These are phyloP conservation scores for Collichthys lucidus DNA, from an alignment of 2,113 vertebrate genomes.

Conservation along the genomic window DNA sequence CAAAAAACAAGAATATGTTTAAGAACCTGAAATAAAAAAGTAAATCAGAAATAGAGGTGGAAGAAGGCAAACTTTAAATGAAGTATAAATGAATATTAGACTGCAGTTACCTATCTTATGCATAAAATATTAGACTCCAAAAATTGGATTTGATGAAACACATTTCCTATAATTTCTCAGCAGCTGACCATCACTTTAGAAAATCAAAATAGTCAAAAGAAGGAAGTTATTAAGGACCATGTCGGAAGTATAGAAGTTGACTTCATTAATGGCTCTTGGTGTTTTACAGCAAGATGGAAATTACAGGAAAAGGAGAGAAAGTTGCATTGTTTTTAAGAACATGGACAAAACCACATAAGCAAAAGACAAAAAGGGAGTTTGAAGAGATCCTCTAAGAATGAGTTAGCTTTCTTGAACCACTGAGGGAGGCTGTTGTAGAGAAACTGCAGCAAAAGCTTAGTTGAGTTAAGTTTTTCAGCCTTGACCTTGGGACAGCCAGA, in stretches of 20 bases:
- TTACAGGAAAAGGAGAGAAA: not conserved
- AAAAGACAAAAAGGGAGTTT: not conserved
- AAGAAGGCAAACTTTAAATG: not conserved
- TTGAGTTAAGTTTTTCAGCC: constrained; percentile 32
- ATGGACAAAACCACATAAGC: constrained; percentile 1
- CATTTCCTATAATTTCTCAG: not conserved
- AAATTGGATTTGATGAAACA: constrained; percentile 23
- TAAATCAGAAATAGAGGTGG: not conserved
- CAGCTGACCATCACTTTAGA: constrained; percentile 1
- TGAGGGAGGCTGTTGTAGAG: not conserved
- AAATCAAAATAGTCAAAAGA: not conserved
- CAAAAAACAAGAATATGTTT: not conserved
- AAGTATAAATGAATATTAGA: constrained; percentile 2
- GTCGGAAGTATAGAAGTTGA: not conserved
- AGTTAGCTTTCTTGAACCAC: not conserved
- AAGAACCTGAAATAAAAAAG: not conserved
- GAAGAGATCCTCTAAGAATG: not conserved
- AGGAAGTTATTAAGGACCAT: not conserved
- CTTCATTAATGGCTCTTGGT: not conserved
- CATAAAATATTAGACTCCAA: constrained; percentile 12
- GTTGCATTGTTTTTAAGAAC: not conserved
- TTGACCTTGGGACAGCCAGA: constrained; percentile 44
- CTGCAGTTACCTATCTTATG: not conserved
- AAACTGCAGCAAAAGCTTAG: constrained; percentile 25
- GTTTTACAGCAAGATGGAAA: not conserved